A percentile compares a stretch with the other conserved stretches of the same genome.
phyloP scores from a whole-genome alignment of 2,888 invertebrate species.

The Pammene fasciana region DNA sequence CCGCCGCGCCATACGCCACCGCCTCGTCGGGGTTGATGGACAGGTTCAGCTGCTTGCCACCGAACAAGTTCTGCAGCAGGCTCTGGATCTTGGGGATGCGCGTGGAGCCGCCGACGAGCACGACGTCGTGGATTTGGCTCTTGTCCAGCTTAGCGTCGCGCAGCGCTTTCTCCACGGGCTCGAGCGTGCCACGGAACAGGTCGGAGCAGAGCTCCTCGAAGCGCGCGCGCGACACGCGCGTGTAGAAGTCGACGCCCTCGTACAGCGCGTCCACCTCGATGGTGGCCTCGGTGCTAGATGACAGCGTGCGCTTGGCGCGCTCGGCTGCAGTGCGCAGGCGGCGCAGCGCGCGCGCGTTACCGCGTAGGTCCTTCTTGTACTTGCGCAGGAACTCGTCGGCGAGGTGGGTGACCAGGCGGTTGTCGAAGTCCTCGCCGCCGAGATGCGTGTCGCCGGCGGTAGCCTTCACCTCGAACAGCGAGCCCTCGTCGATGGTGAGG shows the following conservation, averaged over 20 bases:
- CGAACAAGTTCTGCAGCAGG: slow-evolving; percentile 13
- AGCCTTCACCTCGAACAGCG: slow-evolving; percentile 47
- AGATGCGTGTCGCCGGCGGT: slow-evolving; percentile 34
- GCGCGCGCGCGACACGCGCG: slow-evolving; percentile 14
- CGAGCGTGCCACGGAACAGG: slow-evolving; percentile 18
- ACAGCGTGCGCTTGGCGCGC: slow-evolving; percentile 17
- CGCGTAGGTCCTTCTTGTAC: slow-evolving; percentile 83
- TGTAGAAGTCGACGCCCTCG: slow-evolving; percentile 13
- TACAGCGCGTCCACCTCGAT: slow-evolving; percentile 16
- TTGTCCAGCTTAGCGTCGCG: slow-evolving; percentile 12
- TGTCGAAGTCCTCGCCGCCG: slow-evolving; percentile 85
- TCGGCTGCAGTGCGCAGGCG: slow-evolving; percentile 12
- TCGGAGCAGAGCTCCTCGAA: slow-evolving; percentile 22
- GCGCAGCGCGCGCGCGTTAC: slow-evolving; percentile 9
- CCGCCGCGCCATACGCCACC: slow-evolving; percentile 18
- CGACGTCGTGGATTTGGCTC: slow-evolving; percentile 14
- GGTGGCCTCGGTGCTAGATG: slow-evolving; percentile 10
- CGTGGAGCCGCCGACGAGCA: slow-evolving; percentile 21
- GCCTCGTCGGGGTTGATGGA: slow-evolving; percentile 13
- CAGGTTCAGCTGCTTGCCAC: slow-evolving; percentile 12
- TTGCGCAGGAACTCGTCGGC: slow-evolving; percentile 85
- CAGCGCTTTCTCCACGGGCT: slow-evolving; percentile 2
- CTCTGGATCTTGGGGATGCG: slow-evolving; percentile 17
- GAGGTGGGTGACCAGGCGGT: slow-evolving; percentile 82
- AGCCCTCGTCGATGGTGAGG: slow-evolving; percentile 90